Conservation (phyloP, 2,797 vertebrate genomes). For the Buphagus erythrorhynchus region DNA sequence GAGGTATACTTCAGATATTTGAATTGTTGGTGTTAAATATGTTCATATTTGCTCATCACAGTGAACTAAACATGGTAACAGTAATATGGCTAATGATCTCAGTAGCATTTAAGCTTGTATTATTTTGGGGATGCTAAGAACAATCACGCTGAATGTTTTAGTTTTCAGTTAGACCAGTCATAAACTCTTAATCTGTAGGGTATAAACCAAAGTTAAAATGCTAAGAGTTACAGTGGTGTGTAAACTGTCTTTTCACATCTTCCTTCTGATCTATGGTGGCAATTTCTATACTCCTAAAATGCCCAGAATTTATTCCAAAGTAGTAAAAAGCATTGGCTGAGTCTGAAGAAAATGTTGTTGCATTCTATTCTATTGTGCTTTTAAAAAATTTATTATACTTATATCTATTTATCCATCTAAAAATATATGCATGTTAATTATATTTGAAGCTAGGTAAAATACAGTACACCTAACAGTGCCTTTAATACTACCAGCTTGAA, state of each 20-base stretch:
- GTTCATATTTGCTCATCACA: not conserved
- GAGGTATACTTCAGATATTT: not conserved
- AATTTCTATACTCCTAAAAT: not conserved
- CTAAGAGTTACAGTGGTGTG: not conserved
- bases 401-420: not conserved
- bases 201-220: not conserved
- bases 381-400: not conserved
- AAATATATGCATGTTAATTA: not conserved
- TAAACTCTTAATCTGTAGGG: not conserved
- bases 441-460: not conserved
- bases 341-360: not conserved
- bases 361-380: not conserved
- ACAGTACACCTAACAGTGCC: not conserved
- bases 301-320: not conserved
- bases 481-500: not conserved
- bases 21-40: not conserved
- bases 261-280: not conserved
- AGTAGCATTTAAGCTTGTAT: not conserved
- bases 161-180: not conserved
- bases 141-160: not conserved
- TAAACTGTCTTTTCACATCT: not conserved
- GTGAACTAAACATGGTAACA: not conserved
- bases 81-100: not conserved
- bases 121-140: not conserved
- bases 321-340: not conserved